Conservation (phyloP, 1,140 invertebrate genomes). For the Euglossa dilemma region DNA sequence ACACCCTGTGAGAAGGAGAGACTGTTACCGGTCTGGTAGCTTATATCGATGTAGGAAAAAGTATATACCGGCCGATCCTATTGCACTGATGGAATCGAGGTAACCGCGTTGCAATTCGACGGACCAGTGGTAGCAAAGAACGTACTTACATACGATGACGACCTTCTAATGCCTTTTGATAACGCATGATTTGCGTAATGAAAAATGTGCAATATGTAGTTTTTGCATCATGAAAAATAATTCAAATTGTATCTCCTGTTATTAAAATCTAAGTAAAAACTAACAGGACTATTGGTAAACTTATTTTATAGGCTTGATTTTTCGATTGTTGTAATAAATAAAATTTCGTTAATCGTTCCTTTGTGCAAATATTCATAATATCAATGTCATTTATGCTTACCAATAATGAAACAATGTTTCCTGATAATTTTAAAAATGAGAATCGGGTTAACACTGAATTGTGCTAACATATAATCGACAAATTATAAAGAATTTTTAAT, state of each 20-base stretch:
- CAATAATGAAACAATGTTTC: too few relatives aligned
- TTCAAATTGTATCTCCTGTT: neutral
- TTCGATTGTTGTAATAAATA: neutral
- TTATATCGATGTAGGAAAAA: conserved; percentile 45
- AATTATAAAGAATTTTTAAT: neutral
- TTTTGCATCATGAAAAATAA: neutral
- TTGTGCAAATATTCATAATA: neutral
- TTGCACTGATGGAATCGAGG: conserved; percentile 43
- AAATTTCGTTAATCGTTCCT: neutral
- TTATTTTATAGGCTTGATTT: neutral
- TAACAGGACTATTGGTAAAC: neutral
- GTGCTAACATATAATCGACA: neutral
- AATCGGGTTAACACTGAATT: neutral
- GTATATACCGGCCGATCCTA: conserved; percentile 33
- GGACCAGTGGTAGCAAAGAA: conserved; percentile 27
- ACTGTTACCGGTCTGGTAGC: conserved; percentile 53
- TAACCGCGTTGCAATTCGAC: conserved; percentile 42
- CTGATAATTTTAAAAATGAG: too few relatives aligned
- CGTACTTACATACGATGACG: conserved; percentile 19
- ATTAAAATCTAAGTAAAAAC: neutral
- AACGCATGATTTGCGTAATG: conserved; percentile 18
- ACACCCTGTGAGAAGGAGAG: conserved; percentile 39
- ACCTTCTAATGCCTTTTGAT: conserved; percentile 34
- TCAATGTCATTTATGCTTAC: neutral
- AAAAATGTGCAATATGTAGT: neutral